Evolutionary conservation across 1,140 invertebrate genomes (phyloP).

Genomic region (Pteromalus puparum): DNA sequence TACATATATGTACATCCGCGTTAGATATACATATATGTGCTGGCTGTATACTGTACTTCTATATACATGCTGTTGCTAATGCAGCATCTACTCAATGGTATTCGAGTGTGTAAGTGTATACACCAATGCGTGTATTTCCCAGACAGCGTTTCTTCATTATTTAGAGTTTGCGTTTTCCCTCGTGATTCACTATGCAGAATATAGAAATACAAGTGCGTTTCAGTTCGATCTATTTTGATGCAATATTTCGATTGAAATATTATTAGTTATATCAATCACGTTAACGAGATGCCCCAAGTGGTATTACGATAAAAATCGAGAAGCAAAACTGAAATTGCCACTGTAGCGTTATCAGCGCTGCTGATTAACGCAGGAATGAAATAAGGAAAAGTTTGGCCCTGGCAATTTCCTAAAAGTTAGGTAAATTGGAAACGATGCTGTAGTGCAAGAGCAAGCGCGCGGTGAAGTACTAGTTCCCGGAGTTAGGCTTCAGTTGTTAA

Average conservation of each 20-base stretch:
- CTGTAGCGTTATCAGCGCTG: background rate
- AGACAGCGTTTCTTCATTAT: slow-evolving; percentile 11
- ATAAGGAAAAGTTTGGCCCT: slow-evolving; percentile 7
- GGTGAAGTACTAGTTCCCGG: background rate
- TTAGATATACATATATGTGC: background rate
- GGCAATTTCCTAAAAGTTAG: slow-evolving; percentile 29
- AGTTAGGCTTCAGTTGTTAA: slow-evolving; percentile 8
- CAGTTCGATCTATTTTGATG: background rate
- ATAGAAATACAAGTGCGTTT: too few species aligned
- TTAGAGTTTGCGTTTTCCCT: background rate
- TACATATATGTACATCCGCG: background rate
- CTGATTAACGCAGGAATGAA: background rate
- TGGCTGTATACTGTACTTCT: background rate
- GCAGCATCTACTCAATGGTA: background rate
- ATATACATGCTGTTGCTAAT: background rate
- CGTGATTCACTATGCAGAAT: background rate
- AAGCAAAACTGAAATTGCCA: background rate
- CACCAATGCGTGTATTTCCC: background rate
- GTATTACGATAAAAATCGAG: background rate
- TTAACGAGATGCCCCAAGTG: background rate
- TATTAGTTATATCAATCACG: too few species aligned
- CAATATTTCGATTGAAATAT: background rate
- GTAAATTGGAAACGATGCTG: slow-evolving; percentile 37
- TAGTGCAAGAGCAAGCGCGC: background rate
- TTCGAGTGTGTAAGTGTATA: background rate